Evolutionary conservation across 1,140 invertebrate genomes (phyloP).

Genomic region (Cyclina sinensis): DNA sequence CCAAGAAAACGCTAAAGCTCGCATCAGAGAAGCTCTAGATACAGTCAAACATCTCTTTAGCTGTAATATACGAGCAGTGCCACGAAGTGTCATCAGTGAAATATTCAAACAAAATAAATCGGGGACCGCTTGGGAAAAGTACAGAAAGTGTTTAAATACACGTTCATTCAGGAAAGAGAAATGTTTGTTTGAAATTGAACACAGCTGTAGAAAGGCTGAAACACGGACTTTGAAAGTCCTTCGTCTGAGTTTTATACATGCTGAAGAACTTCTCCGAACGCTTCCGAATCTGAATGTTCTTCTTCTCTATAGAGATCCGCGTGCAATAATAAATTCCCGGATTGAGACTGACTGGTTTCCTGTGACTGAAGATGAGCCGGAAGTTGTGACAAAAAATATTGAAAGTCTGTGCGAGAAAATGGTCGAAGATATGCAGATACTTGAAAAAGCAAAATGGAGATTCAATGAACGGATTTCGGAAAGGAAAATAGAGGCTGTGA

Average conservation of each 20-base stretch:
- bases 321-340: constrained; percentile 40
- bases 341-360: constrained; percentile 49
- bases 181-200: constrained; percentile 4
- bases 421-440: not conserved
- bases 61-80: not conserved
- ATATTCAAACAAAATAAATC: constrained; percentile 40
- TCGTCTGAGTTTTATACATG: constrained; percentile 34
- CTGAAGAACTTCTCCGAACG: constrained; percentile 33
- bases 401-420: constrained; percentile 42
- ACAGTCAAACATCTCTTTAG: not conserved
- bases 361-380: constrained; percentile 20
- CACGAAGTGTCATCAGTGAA: not conserved
- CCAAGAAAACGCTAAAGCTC: not conserved
- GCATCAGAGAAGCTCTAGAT: not conserved
- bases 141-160: not conserved
- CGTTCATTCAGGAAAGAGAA: not conserved
- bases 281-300: constrained; percentile 18
- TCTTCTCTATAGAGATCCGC: constrained; percentile 22
- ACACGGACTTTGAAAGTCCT: constrained; percentile 45
- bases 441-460: not conserved
- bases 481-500: not conserved
- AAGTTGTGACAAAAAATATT: not conserved
- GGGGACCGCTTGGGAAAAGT: not conserved
- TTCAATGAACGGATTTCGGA: not conserved
- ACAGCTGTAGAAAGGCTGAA: not conserved